phyloP scores from a whole-genome alignment of 2,113 vertebrate species.

The Phrynocephalus versicolor region DNA sequence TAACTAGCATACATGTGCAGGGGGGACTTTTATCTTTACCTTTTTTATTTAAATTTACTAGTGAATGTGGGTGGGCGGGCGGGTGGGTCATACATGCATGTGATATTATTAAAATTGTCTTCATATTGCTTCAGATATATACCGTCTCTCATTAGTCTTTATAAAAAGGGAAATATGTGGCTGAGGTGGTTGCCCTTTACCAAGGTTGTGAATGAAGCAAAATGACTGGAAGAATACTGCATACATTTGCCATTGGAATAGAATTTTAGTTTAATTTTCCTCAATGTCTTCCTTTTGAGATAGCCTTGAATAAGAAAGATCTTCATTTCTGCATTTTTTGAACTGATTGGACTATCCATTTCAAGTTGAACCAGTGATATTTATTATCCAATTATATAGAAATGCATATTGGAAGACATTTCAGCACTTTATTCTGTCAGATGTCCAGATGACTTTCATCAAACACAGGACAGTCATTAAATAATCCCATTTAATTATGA shows the following conservation, averaged over 20 bases:
- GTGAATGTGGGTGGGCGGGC: no score
- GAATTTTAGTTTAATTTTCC: constrained; percentile 4
- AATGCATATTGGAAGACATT: background rate
- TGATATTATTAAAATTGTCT: no score
- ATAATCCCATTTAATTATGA: constrained; percentile 40
- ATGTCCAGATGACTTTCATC: background rate
- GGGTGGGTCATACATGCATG: no score
- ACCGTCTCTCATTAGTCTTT: background rate
- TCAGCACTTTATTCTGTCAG: background rate
- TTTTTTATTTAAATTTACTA: no score
- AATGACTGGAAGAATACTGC: background rate
- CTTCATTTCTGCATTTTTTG: background rate
- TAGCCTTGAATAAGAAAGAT: background rate
- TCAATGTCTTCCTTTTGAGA: background rate
- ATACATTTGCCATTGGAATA: background rate
- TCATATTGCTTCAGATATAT: background rate
- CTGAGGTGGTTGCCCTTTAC: background rate
- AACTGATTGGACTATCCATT: constrained; percentile 4
- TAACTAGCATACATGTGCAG: no score
- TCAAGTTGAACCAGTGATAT: background rate
- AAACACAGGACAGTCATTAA: constrained; percentile 32
- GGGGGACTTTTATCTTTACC: no score
- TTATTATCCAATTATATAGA: background rate
- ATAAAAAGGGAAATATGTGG: no score
- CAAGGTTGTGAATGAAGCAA: background rate